Percentiles rank a stretch among this genome's conserved stretches.
phyloP scores from a whole-genome alignment of 2,113 vertebrate genomes.

The Cavia porcellus region DNA sequence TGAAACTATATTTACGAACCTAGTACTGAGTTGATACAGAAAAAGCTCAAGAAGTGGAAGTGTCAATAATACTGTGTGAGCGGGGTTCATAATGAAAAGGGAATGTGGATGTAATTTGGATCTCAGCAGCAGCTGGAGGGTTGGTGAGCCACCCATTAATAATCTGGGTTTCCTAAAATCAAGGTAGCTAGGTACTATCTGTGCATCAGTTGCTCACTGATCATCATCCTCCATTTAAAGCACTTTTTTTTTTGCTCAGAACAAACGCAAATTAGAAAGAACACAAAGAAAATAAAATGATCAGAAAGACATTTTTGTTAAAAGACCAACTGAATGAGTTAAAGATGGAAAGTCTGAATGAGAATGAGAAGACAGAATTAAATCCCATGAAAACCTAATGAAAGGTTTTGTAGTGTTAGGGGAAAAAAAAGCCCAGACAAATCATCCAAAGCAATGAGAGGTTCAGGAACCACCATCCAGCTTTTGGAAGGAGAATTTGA shows the following conservation, averaged over 20 bases:
- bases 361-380: not conserved
- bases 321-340: not conserved
- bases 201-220: not conserved
- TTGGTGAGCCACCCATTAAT: not conserved
- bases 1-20: not conserved
- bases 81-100: not conserved
- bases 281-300: constrained; percentile 8
- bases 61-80: not conserved
- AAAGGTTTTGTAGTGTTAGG: not conserved
- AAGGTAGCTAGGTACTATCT: not conserved
- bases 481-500: not conserved
- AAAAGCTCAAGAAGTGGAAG: not conserved
- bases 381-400: not conserved
- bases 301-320: not conserved
- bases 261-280: not conserved
- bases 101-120: not conserved
- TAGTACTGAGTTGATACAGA: not conserved
- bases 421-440: not conserved
- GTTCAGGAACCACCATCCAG: not conserved
- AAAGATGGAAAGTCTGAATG: not conserved
- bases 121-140: not conserved
- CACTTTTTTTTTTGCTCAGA: not conserved
- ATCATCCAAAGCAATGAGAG: not conserved
- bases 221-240: not conserved
- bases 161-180: not conserved